These are phyloP conservation scores for Molanna angustata DNA, from an alignment of 2,888 invertebrate genomes.

Conservation along the genomic window DNA sequence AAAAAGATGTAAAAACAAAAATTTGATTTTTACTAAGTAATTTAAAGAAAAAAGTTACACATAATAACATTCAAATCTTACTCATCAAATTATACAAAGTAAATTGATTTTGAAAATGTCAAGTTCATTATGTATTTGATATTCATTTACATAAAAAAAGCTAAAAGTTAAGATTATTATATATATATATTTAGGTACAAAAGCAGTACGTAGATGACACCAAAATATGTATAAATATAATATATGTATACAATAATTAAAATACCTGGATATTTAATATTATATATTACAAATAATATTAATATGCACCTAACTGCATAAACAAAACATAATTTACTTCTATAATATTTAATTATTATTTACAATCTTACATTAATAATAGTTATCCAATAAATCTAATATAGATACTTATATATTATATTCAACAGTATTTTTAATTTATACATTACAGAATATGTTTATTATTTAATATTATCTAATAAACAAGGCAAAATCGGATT, in stretches of 20 bases:
- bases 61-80: constrained; percentile 23
- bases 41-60: no score
- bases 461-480: no score
- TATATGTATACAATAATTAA: constrained; percentile 22
- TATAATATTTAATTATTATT: constrained; percentile 15
- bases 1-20: constrained; percentile 11
- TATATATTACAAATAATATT: no score
- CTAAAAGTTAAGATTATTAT: constrained; percentile 4
- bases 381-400: constrained; percentile 21
- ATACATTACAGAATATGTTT: no score
- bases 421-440: no score
- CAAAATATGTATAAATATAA: constrained; percentile 22
- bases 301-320: no score
- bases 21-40: constrained; percentile 17
- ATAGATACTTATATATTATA: constrained; percentile 16
- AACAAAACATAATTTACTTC: no score
- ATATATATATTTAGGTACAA: constrained; percentile 28
- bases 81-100: constrained; percentile 13
- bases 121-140: not conserved
- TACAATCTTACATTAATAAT: constrained; percentile 17
- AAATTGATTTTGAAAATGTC: constrained; percentile 6
- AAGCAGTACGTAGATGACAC: constrained; percentile 29
- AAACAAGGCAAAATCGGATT: constrained; percentile 28
- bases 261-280: constrained; percentile 16
- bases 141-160: constrained; percentile 3